Evolutionary conservation across 2,113 vertebrate genomes (phyloP), one percentile per base, ranked within the genome.

Genomic region (Lepisosteus osseus): DNA sequence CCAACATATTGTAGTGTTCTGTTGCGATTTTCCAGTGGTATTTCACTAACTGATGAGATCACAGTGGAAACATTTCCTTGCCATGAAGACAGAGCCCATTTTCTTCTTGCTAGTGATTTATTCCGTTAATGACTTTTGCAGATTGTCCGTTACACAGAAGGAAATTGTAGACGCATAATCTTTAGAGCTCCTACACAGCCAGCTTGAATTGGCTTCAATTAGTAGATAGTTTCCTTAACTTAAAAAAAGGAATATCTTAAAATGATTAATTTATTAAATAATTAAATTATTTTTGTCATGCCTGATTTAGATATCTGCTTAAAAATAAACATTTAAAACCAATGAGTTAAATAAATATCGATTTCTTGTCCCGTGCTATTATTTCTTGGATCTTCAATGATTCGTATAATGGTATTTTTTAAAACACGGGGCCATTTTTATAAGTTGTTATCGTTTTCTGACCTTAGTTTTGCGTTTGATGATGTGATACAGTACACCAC

Each of bases 1-100:
- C 72, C 77, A 75, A 74, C 64, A 66, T 65, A 47, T 44, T 51
- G 47, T 29, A 13, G 29, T 13, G 57, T 13, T 59, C 57, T 59
- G 67, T 80, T 86, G 81, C 80, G 80, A 85, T 87, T 91, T 89
- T 89, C 84, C 86, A 72, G 81, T 74, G 78, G 72, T 87, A 80
- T 84, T 90, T 83, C 70, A 65, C 79, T 84, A 87, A 86, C 82
- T 87, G 81, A 93, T 95, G 87, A 93, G 79, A 83, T 93, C 89
- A 94, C 75, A 74, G 68, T 91, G 91, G 91, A 93, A 94, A 92
- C 72, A 90, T 91, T 90, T 87, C 82, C 78, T 73, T 84, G 82
- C 80, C 83, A 86, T 85, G 73, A 85, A 89, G 77, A 84, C 88
- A 75, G 82, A 90, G 85, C 81, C 87, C 77, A 77, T 87, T 85